A percentile compares a stretch with the other conserved stretches of the same genome.
Evolutionary conservation across 1,140 invertebrate species (phyloP).

Genomic region (Drosophila neocordata): DNA sequence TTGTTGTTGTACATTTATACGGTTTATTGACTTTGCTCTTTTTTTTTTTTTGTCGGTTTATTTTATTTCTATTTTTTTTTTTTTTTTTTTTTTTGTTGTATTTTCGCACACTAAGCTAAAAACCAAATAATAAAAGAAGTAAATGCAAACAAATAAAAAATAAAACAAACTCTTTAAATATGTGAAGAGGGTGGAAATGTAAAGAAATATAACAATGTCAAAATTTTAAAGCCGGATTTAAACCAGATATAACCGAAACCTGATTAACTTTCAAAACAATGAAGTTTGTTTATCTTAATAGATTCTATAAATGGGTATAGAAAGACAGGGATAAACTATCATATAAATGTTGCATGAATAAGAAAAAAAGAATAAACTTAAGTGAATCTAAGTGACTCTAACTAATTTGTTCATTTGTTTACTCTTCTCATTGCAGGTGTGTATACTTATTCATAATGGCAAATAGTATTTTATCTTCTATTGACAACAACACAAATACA

Average conservation of each 20-base stretch:
- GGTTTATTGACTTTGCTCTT: conserved; percentile 73
- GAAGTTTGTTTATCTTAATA: neutral
- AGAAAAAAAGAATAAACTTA: neutral
- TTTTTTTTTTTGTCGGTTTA: conserved; percentile 30
- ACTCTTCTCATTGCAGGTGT: conserved; percentile 59
- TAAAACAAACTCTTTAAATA: conserved; percentile 48
- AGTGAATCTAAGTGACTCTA: conserved; percentile 9
- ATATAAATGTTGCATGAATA: too few relatives aligned
- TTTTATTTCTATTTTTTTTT: conserved; percentile 55
- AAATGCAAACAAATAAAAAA: conserved; percentile 59
- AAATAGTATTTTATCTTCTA: conserved; percentile 42
- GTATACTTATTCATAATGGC: conserved; percentile 43
- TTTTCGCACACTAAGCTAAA: conserved; percentile 63
- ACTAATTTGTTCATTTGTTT: conserved; percentile 59
- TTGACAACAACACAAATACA: conserved; percentile 33
- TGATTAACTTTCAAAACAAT: neutral
- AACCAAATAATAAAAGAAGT: conserved; percentile 60
- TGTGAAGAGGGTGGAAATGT: conserved; percentile 12
- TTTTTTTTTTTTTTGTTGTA: conserved; percentile 34
- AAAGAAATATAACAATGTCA: conserved; percentile 1
- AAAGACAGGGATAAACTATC: too few relatives aligned
- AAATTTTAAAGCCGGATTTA: conserved; percentile 1
- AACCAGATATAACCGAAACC: neutral
- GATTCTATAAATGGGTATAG: too few relatives aligned
- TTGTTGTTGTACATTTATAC: conserved; percentile 56